These are phyloP conservation scores for Andrena marginata DNA, from an alignment of 2,888 invertebrate genomes.

Conservation along the genomic window DNA sequence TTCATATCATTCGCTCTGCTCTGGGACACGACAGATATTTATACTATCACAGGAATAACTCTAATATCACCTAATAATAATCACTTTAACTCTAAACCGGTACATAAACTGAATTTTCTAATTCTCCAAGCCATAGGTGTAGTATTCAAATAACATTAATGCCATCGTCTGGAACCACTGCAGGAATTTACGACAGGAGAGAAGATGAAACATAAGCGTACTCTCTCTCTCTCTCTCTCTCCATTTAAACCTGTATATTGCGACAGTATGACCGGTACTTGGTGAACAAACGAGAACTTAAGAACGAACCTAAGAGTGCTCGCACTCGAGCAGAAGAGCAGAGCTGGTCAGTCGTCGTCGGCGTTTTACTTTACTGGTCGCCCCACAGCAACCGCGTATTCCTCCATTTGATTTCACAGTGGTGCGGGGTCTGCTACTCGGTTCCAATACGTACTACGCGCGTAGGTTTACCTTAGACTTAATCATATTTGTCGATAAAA, in stretches of 20 bases:
- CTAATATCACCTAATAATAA: not conserved
- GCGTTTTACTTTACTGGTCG: conserved; percentile 8
- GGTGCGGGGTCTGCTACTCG: conserved; percentile 39
- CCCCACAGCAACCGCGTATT: conserved; percentile 24
- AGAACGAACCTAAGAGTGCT: conserved; percentile 25
- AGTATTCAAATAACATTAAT: no score
- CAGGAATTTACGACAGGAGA: not conserved
- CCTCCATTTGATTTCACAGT: conserved; percentile 13
- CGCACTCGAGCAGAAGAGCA: conserved; percentile 17
- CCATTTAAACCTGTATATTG: not conserved
- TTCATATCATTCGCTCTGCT: not conserved
- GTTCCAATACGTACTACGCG: conserved; percentile 52
- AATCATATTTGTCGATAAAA: conserved; percentile 76
- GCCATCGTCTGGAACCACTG: not conserved
- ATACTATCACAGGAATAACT: no score
- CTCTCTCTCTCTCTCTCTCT: not conserved
- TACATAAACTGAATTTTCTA: not conserved
- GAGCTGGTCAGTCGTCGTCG: conserved; percentile 42
- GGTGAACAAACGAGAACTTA: conserved; percentile 25
- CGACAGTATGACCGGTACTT: not conserved
- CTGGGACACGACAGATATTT: not conserved
- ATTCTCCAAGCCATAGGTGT: not conserved
- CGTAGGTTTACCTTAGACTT: conserved; percentile 62
- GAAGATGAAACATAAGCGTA: not conserved
- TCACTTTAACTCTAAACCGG: not conserved